phyloP scores from a whole-genome alignment of 1,140 invertebrate species.

The Brachionus koreanus region DNA sequence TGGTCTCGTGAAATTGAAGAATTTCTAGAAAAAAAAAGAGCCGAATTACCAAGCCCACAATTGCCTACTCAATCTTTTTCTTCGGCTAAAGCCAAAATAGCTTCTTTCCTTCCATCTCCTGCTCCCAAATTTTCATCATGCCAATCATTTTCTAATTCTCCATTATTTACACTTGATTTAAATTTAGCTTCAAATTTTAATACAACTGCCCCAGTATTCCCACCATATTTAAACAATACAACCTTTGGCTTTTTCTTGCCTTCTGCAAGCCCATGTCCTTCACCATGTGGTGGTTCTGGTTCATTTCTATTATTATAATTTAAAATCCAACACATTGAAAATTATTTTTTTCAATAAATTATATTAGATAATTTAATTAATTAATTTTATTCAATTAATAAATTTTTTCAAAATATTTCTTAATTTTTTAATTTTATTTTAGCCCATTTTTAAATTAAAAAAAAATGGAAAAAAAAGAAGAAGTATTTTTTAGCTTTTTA shows the following conservation, averaged over 20 bases:
- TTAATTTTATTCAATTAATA: no score
- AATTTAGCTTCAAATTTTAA: background rate
- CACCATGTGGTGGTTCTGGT: background rate
- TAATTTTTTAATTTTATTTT: no score
- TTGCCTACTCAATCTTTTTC: conserved; percentile 1
- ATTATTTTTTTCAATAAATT: background rate
- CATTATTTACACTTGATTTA: background rate
- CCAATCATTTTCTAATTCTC: background rate
- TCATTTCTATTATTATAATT: background rate
- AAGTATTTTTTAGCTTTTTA: no score
- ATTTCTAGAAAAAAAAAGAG: background rate
- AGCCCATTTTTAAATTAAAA: no score
- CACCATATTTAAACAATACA: background rate
- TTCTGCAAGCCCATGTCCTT: background rate
- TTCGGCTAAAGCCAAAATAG: background rate
- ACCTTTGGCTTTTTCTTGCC: background rate
- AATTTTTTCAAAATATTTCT: background rate
- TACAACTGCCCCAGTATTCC: background rate
- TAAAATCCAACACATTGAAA: background rate
- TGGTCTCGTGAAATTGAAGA: background rate
- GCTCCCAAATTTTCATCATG: background rate
- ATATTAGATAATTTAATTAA: background rate
- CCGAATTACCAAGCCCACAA: background rate
- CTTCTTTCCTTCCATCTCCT: background rate
- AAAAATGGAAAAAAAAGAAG: no score